A percentile compares a stretch with the other conserved stretches of the same genome.
These are phyloP conservation scores for Biston stratarius DNA, from an alignment of 2,888 invertebrate genomes.

Conservation along the genomic window DNA sequence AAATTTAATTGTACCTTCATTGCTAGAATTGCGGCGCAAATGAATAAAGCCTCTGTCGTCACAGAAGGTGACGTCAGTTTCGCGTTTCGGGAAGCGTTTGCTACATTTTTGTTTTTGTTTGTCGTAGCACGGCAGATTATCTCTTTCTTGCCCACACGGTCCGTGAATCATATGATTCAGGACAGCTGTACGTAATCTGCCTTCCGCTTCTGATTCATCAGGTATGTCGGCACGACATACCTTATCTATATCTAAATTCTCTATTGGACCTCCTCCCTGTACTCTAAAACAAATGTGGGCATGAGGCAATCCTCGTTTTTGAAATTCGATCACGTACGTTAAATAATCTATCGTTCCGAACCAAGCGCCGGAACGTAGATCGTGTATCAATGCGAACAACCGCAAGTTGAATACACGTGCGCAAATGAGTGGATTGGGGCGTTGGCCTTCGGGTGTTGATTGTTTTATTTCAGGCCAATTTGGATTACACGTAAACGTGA, in stretches of 20 bases:
- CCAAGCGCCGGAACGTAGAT: constrained; percentile 12
- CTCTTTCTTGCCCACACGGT: constrained; percentile 12
- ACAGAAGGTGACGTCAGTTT: constrained; percentile 7
- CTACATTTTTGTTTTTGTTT: constrained; percentile 11
- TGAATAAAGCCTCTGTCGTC: constrained; percentile 5
- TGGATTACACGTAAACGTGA: constrained; percentile 14
- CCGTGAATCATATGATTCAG: constrained; percentile 16
- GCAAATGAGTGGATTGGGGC: too few relatives aligned
- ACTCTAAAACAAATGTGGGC: constrained; percentile 19
- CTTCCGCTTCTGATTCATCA: background rate
- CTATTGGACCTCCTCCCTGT: constrained; percentile 10
- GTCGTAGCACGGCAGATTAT: constrained; percentile 11
- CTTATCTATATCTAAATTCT: constrained; percentile 18
- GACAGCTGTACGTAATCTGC: background rate
- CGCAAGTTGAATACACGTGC: too few relatives aligned
- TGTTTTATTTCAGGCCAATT: constrained; percentile 9
- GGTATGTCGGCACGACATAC: background rate
- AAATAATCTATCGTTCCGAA: constrained; percentile 12
- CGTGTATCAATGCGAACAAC: background rate
- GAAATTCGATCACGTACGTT: constrained; percentile 19
- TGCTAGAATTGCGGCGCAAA: constrained; percentile 15
- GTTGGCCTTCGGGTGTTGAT: too few relatives aligned
- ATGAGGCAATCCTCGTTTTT: constrained; percentile 19
- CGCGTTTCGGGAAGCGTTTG: constrained; percentile 18
- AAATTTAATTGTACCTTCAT: constrained; percentile 3